Conservation (phyloP, 2,113 vertebrate species). For the Tympanuchus pallidicinctus region DNA sequence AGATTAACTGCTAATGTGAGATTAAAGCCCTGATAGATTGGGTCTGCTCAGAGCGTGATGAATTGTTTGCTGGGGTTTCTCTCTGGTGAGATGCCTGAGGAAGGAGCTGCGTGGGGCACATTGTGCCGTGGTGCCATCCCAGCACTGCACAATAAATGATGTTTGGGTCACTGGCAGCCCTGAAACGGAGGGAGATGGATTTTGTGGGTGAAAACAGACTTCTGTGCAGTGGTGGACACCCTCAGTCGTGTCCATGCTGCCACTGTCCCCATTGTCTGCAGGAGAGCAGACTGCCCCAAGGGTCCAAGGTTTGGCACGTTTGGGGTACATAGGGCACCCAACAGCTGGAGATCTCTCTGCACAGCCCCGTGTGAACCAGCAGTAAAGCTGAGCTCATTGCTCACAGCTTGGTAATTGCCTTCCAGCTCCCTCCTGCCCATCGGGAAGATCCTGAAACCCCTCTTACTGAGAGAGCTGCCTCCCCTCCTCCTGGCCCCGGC, state of each 20-base stretch:
- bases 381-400: not conserved
- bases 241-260: not conserved
- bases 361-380: not conserved
- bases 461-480: not conserved
- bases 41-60: not conserved
- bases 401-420: not conserved
- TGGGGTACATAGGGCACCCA: not conserved
- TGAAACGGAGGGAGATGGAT: not conserved
- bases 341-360: not conserved
- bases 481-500: not conserved
- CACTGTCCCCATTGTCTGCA: not conserved
- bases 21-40: not conserved
- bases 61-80: not conserved
- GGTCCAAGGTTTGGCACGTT: not conserved
- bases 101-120: not conserved
- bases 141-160: not conserved
- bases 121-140: not conserved
- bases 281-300: not conserved
- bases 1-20: not conserved
- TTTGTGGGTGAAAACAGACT: not conserved
- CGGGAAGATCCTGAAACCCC: not conserved
- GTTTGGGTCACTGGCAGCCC: not conserved
- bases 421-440: no score
- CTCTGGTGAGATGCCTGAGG: not conserved
- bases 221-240: not conserved